Evolutionary conservation across 2,888 invertebrate genomes (phyloP), one percentile per base, ranked within the genome.

Genomic region (Resseliella maxima): DNA sequence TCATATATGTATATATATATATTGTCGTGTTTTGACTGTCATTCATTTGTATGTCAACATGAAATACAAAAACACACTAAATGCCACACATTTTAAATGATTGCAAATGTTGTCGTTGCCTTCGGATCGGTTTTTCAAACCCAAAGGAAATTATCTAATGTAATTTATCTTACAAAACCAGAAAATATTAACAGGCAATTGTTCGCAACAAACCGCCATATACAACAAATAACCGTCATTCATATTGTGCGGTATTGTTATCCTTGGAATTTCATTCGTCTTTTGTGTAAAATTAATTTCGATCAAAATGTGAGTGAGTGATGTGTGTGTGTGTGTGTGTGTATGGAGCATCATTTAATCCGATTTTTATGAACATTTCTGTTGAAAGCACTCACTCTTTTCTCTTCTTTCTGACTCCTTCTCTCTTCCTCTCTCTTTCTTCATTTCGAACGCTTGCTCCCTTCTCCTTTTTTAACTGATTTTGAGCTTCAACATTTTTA

Each of bases 171-270:
- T 59, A 59, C 27, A 1, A 24, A 5, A 59, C 59, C 24, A 41
- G 27, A 59, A 59, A 59, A 59, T 59, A 59, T 59, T 59, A 59
- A 59, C 59, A 59, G 27, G 59, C 59, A 59, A 59, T 59, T 59
- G 59, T 59, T 59, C 24, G 59, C 59, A 59, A n/a, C 3, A 50
- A 59, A 27, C 24, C 59, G 59, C 5, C 3, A 59, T 59, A 21
- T 50, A 50, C 50, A 10, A 50, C 15, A 18, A 2, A 50, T 10
- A 50, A 18, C 18, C 50, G 10, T 15, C 24, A n/a, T n/a, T 59
- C 59, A 59, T 5, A 5, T 12, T n/a, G 3, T 27, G 59, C 12
- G 3, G n/a, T 59, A 59, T 59, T 59, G 59, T 59, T 24, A 27
- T 59, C 3, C 3, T 59, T 12, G 41, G n/a, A n/a, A 2, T 59